phyloP scores from a whole-genome alignment of 2,888 invertebrate genomes.

The Vandiemenella viatica region DNA sequence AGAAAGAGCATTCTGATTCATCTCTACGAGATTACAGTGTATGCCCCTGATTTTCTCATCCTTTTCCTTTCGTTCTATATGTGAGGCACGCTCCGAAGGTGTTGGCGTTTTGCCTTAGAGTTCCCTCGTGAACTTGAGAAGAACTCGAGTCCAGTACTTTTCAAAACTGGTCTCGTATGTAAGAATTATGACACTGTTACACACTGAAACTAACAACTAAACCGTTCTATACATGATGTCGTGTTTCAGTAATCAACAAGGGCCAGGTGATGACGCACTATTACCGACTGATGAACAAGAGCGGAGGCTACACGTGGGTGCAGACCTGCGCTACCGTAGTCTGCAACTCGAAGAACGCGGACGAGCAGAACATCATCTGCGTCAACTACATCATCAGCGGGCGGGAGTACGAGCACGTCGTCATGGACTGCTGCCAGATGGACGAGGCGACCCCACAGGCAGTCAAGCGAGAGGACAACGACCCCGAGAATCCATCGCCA shows the following conservation, averaged over 20 bases:
- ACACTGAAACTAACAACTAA: too few species aligned
- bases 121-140: too few species aligned
- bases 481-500: slow-evolving; percentile 78
- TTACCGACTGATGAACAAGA: slow-evolving; percentile 90
- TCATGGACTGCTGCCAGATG: slow-evolving; percentile 87
- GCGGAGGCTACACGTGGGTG: slow-evolving; percentile 91
- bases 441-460: slow-evolving; percentile 51
- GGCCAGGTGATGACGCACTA: slow-evolving; percentile 94
- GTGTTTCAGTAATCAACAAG: slow-evolving; percentile 78
- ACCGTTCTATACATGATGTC: too few species aligned
- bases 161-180: too few species aligned
- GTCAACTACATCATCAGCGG: slow-evolving; percentile 93
- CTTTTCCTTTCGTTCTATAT: too few species aligned
- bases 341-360: slow-evolving; percentile 87
- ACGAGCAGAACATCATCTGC: slow-evolving; percentile 93
- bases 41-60: too few species aligned
- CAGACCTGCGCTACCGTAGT: slow-evolving; percentile 95
- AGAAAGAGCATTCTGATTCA: too few species aligned
- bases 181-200: too few species aligned
- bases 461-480: slow-evolving; percentile 76
- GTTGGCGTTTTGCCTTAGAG: too few species aligned
- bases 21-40: too few species aligned
- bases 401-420: slow-evolving; percentile 74
- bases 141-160: too few species aligned
- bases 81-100: too few species aligned